phyloP scores from a whole-genome alignment of 2,113 vertebrate genomes.

The Limnothrissa miodon region DNA sequence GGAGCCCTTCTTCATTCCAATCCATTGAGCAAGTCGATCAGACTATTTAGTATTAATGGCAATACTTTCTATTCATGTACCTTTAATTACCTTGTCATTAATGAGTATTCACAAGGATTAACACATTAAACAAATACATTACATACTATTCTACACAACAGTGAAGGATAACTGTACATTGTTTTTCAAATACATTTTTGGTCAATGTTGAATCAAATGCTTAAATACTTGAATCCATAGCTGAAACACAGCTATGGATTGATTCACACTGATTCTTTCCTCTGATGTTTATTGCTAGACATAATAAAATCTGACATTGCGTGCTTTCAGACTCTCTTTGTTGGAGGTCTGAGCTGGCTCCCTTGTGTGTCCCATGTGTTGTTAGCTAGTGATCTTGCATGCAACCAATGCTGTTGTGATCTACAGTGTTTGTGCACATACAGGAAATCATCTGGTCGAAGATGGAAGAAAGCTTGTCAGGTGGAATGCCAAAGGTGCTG shows the following conservation, averaged over 20 bases:
- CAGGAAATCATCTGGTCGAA: conserved; percentile 12
- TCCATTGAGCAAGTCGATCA: conserved; percentile 54
- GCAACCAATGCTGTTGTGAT: not conserved
- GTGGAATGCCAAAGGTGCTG: conserved; percentile 33
- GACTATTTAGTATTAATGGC: conserved; percentile 56
- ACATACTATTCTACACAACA: not conserved
- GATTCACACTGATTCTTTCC: too few relatives aligned
- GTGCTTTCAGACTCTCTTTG: too few relatives aligned
- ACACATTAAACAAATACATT: not conserved
- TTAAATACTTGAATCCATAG: too few relatives aligned
- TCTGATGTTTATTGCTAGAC: too few relatives aligned
- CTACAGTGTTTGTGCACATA: not conserved
- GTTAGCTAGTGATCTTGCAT: not conserved
- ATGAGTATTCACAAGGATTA: not conserved
- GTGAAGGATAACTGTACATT: too few relatives aligned
- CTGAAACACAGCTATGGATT: too few relatives aligned
- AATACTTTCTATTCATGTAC: not conserved
- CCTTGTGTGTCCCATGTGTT: too few relatives aligned
- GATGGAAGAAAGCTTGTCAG: conserved; percentile 31
- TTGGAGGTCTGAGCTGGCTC: too few relatives aligned
- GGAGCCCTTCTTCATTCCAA: conserved; percentile 29
- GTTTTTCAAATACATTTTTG: too few relatives aligned
- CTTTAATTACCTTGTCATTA: not conserved
- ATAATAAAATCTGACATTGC: too few relatives aligned
- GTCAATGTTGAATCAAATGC: too few relatives aligned